Base-by-base conservation (phyloP, 2,113 vertebrate genomes). In the Meriones unguiculatus region DNA sequence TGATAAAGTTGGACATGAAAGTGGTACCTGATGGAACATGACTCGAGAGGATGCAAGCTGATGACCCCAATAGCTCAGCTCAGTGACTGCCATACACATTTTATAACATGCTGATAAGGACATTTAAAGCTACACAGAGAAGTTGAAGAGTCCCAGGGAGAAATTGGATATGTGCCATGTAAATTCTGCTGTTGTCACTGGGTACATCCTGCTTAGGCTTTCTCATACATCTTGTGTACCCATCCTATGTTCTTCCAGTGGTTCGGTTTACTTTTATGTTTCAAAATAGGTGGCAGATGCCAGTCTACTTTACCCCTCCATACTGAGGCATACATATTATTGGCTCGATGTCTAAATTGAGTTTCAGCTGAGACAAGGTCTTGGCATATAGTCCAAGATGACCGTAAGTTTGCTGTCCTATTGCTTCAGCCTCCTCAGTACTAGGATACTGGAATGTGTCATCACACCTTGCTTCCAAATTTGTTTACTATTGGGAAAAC, bases 191-290 rank as follows among this genome's bases (percentile, higher is more conserved):
- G 54, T 65, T 84, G 59, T 38, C 1, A 52, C 38, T 96, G 64
- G 18, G 12, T 84, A 30, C 7, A 86, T 89, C 30, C 32, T 73
- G 10, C 32, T 93, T 94, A 89, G 81, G 28, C 30, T 89, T 89
- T 73, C 64, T 93, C 82, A 81, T 12, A 7, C 14, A 11, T 77
- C 46, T 70, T 1, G 38, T n/a, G 30, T 67, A 41, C 14, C 22
- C 10, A 38, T 81, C 20, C 46, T 89, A 38, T 77, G 24, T 67
- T 20, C 22, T 50, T 78, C 32, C 1, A 64, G 28, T 57, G 59
- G 30, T 13, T 7, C 38, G 87, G 62, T 35, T 87, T 77, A 25
- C 41, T 89, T 89, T 95, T 85, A 50, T 17, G 91, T 89, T 95
- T 93, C 41, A 87, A 94, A 87, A 75, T 57, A 85, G 14, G 14